Conservation (phyloP, 1,140 invertebrate genomes). For the Wasmannia auropunctata region DNA sequence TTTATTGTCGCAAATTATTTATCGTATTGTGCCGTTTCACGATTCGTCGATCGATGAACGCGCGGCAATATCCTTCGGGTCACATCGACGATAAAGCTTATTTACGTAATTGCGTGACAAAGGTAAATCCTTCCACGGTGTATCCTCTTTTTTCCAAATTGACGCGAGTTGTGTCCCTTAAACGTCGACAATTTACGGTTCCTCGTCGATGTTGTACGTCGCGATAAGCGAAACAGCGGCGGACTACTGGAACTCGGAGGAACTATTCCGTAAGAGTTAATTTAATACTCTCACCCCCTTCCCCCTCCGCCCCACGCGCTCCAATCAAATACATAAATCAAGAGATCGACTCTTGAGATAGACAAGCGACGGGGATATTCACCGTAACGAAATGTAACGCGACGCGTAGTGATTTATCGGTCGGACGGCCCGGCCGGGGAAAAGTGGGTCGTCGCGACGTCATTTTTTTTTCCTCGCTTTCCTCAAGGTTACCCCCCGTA, state of each 20-base stretch:
- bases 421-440: too few relatives aligned
- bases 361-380: background rate
- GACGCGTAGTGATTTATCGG: constrained; percentile 26
- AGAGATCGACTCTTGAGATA: background rate
- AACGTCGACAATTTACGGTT: background rate
- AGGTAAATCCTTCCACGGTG: background rate
- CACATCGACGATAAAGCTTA: background rate
- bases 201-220: background rate
- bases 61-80: background rate
- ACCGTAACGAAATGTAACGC: background rate
- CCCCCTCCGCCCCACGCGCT: too few relatives aligned
- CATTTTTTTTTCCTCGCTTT: constrained; percentile 10
- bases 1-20: background rate
- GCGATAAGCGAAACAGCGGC: background rate
- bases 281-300: background rate
- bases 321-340: constrained; percentile 10
- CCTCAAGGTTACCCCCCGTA: constrained; percentile 13
- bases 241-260: background rate
- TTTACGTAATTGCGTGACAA: constrained; percentile 14
- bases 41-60: background rate
- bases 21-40: background rate
- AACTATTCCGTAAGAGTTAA: background rate
- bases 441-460: constrained; percentile 32
- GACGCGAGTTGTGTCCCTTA: background rate
- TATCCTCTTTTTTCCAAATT: background rate